Percentiles rank a stretch among this genome's conserved stretches.
phyloP scores from a whole-genome alignment of 2,888 invertebrate species.

The Scaptomyza tumidula region DNA sequence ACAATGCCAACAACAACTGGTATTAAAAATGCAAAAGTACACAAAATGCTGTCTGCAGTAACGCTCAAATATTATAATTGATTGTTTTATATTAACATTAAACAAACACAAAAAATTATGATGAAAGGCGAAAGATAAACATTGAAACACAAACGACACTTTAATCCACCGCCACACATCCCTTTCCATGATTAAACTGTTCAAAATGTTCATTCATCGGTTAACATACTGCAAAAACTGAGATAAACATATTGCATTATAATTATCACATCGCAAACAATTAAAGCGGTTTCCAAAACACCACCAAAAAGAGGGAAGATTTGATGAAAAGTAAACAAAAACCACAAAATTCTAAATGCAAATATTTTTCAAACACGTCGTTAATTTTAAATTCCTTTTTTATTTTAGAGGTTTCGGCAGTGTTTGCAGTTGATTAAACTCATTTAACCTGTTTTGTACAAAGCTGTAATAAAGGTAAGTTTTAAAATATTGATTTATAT shows the following conservation, averaged over 20 bases:
- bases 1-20: conserved; percentile 10
- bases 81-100: conserved; percentile 64
- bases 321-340: background rate
- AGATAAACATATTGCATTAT: conserved; percentile 55
- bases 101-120: conserved; percentile 65
- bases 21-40: conserved; percentile 1
- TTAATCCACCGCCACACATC: background rate
- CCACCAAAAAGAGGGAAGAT: conserved; percentile 5
- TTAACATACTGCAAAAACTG: conserved; percentile 51
- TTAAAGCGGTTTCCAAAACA: conserved; percentile 18
- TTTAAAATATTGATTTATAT: background rate
- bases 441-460: background rate
- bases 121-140: conserved; percentile 57
- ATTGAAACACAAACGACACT: conserved; percentile 37
- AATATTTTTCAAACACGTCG: conserved; percentile 42
- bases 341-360: conserved; percentile 14
- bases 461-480: background rate
- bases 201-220: conserved; percentile 56
- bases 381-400: conserved; percentile 10
- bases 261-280: conserved; percentile 69
- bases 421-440: conserved; percentile 35
- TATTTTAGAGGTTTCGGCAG: conserved; percentile 7
- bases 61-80: conserved; percentile 49
- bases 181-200: background rate
- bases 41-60: conserved; percentile 5